Evolutionary conservation across 2,797 vertebrate species (phyloP).

Genomic region (Onychomys arenicola): DNA sequence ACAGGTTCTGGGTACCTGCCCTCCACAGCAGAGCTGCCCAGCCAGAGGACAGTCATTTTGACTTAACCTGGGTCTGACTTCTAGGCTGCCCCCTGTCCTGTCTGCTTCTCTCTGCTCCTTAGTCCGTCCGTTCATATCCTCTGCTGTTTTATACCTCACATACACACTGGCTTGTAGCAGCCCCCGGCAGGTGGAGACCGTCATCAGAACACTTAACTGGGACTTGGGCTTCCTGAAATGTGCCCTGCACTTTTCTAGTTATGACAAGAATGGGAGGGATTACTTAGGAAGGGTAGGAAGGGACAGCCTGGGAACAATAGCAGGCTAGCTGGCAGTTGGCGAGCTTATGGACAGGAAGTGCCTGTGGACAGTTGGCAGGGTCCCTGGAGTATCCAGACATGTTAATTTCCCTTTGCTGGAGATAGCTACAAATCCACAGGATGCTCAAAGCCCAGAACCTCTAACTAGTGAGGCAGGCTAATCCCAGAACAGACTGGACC

Average conservation of each 20-base stretch:
- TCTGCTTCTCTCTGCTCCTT: background rate
- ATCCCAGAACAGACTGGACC: background rate
- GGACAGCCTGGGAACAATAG: background rate
- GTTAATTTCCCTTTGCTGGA: background rate
- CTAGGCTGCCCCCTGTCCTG: background rate
- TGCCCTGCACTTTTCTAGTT: background rate
- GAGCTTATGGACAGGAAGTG: background rate
- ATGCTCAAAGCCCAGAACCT: background rate
- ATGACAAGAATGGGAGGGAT: background rate
- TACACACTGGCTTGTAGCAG: background rate
- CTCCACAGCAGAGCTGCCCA: background rate
- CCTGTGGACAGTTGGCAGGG: background rate
- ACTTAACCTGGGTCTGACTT: background rate
- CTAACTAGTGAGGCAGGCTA: background rate
- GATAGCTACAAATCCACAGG: background rate
- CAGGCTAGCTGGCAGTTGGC: background rate
- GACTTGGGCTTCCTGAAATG: background rate
- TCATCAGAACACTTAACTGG: background rate
- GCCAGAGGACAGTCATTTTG: background rate
- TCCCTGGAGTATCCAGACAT: background rate
- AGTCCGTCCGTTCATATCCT: background rate
- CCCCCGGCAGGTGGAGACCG: background rate
- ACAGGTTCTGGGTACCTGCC: background rate
- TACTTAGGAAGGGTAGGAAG: background rate
- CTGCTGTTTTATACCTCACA: background rate